Evolutionary conservation across 2,113 vertebrate species (phyloP).

Genomic region (Muscicapa adusta): DNA sequence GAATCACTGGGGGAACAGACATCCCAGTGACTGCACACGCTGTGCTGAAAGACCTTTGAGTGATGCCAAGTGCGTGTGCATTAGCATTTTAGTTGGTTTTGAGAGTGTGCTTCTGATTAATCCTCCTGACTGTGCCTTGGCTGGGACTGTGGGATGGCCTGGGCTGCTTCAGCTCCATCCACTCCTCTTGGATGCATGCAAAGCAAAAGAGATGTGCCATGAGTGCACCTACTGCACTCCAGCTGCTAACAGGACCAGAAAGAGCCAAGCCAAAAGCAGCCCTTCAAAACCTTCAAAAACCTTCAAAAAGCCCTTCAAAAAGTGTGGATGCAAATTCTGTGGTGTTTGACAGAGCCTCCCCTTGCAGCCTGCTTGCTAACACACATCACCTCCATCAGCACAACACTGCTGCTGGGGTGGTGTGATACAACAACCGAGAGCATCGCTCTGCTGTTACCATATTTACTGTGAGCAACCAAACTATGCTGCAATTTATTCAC

Average conservation of each 20-base stretch:
- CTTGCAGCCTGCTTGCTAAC: not conserved
- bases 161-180: not conserved
- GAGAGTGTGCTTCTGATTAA: slow-evolving; percentile 17
- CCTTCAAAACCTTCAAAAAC: not conserved
- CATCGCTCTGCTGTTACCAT: not conserved
- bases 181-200: not conserved
- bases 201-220: not conserved
- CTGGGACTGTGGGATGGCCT: not conserved
- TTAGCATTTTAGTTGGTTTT: slow-evolving; percentile 29
- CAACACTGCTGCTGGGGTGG: not conserved
- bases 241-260: not conserved
- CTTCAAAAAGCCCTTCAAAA: not conserved
- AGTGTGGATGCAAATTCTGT: not conserved
- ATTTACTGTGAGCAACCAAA: not conserved
- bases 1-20: not conserved
- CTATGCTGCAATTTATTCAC: not conserved
- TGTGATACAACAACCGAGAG: not conserved
- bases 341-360: not conserved
- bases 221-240: not conserved
- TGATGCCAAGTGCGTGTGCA: not conserved
- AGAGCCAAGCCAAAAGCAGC: not conserved
- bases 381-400: not conserved
- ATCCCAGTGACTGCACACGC: not conserved
- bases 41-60: not conserved
- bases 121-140: slow-evolving; percentile 16